Evolutionary conservation across 1,140 invertebrate species (phyloP), one percentile per base, ranked within the genome.

Genomic region (Temnothorax curvispinosus): DNA sequence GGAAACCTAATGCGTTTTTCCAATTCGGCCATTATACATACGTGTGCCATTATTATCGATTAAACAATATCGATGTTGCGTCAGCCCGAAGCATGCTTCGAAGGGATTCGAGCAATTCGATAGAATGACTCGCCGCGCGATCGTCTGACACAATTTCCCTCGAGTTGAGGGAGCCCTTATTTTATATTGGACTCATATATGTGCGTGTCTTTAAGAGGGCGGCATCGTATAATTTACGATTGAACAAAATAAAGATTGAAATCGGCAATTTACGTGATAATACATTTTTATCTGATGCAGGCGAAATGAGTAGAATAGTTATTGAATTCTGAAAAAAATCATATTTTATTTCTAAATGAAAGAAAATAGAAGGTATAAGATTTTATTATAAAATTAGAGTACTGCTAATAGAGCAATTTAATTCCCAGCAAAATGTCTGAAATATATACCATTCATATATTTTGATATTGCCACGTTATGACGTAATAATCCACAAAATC

Each of bases 1-100:
- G 64, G 67, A 76, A 72, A 88, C 74, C 88, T 90, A 67, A 89
- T 84, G 60, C 86, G 89, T 87, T 92, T 90, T 90, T 90, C 86
- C 71, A 72, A 74, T 77, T 21, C n/a, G 54, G 35, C 72, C 67
- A 81, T 75, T 74, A 71, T 78, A 54, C 76, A 71, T 78, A 54
- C 76, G 64, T 72, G 86, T 41, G 72, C 62, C 50, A 21, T 74
- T 21, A 35, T 41, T 44, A 52, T 88, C 87, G 88, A 89, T 88
- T 84, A 71, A 87, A 71, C 35, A 52, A 44, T 81, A 81, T 13
- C 21, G 35, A 71, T 56, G 78, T 56, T 65, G 50, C 21, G 67
- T 54, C 77, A 41, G 38, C n/a, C 44, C 11, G 11, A 47, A 44
- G 7, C 52, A 44, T 60, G 56, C 27, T 60, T 44, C 11, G 80